Conservation (phyloP, 2,888 invertebrate species). For the Tetropium fuscum region DNA sequence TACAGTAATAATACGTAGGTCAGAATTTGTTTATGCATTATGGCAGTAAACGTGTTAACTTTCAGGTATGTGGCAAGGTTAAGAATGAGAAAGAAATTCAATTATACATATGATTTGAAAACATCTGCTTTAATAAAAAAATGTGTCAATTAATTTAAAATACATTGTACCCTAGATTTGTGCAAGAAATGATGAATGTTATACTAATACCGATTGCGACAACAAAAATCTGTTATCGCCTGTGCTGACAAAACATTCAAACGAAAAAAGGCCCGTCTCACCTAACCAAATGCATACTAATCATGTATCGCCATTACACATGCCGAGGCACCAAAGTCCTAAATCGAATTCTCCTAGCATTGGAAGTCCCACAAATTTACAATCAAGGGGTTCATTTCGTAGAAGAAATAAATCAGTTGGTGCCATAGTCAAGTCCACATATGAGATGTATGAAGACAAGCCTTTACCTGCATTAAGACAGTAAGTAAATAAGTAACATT, state of each 20-base stretch:
- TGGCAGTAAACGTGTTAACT: too few relatives aligned
- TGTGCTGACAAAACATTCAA: conserved; percentile 58
- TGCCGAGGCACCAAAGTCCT: conserved; percentile 65
- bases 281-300: conserved; percentile 65
- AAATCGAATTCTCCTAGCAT: conserved; percentile 63
- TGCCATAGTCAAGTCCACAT: conserved; percentile 72
- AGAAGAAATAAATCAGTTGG: conserved; percentile 76
- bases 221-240: conserved; percentile 62
- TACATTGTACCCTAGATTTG: conserved; percentile 63
- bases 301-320: conserved; percentile 68
- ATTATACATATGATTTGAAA: not conserved
- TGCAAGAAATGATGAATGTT: conserved; percentile 72
- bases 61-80: too few relatives aligned
- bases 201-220: conserved; percentile 65
- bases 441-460: conserved; percentile 90
- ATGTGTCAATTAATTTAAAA: not conserved
- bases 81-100: not conserved
- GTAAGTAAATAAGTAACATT: conserved; percentile 68
- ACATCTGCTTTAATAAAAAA: not conserved
- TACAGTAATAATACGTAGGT: too few relatives aligned
- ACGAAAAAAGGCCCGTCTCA: conserved; percentile 65
- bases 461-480: conserved; percentile 87
- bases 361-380: conserved; percentile 69
- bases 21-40: too few relatives aligned
- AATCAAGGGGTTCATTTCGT: conserved; percentile 69